Percentiles rank a stretch among this genome's conserved stretches.
Conservation (phyloP, 92 coral and sea anemone species). For the Blastomussa wellsi region DNA sequence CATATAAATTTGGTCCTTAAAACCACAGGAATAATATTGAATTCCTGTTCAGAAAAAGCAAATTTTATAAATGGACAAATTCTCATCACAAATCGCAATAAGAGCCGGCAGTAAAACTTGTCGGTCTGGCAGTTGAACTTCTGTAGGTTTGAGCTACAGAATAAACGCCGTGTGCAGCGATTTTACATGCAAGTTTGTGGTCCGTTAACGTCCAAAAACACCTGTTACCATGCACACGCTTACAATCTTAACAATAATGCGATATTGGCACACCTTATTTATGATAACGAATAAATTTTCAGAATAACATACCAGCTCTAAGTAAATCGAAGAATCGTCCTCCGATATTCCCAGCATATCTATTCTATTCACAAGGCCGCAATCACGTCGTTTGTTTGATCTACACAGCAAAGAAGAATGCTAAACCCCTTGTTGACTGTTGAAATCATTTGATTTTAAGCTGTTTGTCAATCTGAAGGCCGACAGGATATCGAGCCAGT, state of each 20-base stretch:
- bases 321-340: conserved; percentile 9
- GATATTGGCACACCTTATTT: background rate
- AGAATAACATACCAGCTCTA: conserved; percentile 1
- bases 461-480: background rate
- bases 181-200: background rate
- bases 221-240: background rate
- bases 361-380: background rate
- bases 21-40: background rate
- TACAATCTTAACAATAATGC: background rate
- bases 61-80: background rate
- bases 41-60: background rate
- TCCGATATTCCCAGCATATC: conserved; percentile 3
- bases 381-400: background rate
- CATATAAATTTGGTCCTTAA: background rate
- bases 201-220: conserved; percentile 2
- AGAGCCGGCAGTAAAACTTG: background rate
- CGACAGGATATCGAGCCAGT: conserved; percentile 1
- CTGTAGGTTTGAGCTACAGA: background rate
- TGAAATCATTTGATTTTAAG: conserved; percentile 9
- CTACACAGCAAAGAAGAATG: background rate
- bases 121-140: background rate
- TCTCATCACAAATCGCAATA: background rate
- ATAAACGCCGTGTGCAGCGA: background rate
- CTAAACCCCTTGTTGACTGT: background rate
- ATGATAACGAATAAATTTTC: background rate